These are phyloP conservation scores for Carlito syrichta DNA, from an alignment of 2,113 vertebrate genomes.

Conservation along the genomic window DNA sequence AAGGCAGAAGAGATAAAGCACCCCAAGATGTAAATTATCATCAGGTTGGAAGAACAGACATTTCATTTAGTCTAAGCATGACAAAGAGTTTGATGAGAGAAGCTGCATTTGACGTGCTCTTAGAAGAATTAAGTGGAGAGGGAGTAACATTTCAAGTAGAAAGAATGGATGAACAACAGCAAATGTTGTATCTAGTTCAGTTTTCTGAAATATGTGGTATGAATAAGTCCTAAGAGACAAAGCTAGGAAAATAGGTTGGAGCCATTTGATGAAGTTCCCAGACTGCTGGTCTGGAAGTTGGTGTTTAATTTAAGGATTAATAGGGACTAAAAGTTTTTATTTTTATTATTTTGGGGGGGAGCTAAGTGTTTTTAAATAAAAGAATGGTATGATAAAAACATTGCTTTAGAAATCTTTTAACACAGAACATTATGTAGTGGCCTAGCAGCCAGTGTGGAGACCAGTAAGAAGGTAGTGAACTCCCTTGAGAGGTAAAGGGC, in stretches of 20 bases:
- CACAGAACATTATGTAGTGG: background rate
- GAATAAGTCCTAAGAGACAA: background rate
- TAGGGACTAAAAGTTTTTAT: background rate
- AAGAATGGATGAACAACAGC: background rate
- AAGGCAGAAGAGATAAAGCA: background rate
- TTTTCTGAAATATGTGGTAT: conserved; percentile 1
- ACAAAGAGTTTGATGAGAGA: conserved; percentile 18
- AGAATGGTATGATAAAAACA: background rate
- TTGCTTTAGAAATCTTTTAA: background rate
- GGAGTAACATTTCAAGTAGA: background rate
- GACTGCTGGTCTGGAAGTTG: background rate
- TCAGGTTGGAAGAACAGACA: background rate
- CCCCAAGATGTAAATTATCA: background rate
- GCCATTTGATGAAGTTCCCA: background rate
- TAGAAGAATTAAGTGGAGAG: background rate
- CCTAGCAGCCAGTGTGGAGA: background rate
- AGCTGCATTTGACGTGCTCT: background rate
- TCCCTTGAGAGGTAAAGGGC: background rate
- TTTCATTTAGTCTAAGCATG: background rate
- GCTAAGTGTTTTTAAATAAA: background rate
- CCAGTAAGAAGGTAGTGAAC: background rate
- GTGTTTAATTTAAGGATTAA: background rate
- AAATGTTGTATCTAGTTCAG: background rate
- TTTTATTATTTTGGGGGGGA: too few species aligned
- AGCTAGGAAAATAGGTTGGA: background rate